phyloP scores from a whole-genome alignment of 2,113 vertebrate genomes.

The Oxyruncus cristatus region DNA sequence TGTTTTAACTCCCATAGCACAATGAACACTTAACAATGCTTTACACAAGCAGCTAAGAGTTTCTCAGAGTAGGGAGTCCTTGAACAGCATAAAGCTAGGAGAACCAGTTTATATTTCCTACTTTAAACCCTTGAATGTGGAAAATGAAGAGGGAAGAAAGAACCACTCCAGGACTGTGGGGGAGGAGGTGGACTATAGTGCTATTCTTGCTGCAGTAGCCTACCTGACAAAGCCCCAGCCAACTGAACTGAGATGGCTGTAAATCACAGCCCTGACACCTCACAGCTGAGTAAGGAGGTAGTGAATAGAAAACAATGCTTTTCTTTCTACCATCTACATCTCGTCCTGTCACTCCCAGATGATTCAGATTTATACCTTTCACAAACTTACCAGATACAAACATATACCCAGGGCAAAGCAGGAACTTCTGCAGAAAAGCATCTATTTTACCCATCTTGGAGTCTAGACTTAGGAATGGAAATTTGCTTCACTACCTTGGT shows the following conservation, averaged over 20 bases:
- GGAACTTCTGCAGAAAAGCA: background rate
- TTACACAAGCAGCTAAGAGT: background rate
- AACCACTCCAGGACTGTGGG: too few species aligned
- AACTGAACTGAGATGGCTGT: background rate
- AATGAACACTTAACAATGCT: background rate
- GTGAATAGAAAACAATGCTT: background rate
- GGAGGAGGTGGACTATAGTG: background rate
- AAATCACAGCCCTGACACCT: background rate
- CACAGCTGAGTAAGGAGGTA: background rate
- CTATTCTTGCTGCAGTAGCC: background rate
- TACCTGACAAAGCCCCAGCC: background rate
- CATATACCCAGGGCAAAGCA: background rate
- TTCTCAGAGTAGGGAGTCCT: constrained; percentile 25
- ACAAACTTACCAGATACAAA: background rate
- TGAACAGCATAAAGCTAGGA: background rate
- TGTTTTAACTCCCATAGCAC: background rate
- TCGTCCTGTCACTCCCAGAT: background rate
- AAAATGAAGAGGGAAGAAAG: background rate
- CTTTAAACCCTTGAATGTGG: background rate
- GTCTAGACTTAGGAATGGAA: background rate
- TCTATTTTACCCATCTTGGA: background rate
- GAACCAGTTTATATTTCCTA: background rate
- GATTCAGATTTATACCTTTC: background rate
- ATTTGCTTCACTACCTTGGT: background rate
- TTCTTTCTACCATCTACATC: background rate